Percentiles rank a stretch among this genome's conserved stretches.
These are phyloP conservation scores for Ecliptopera silaceata DNA, from an alignment of 2,888 invertebrate species.

Conservation along the genomic window DNA sequence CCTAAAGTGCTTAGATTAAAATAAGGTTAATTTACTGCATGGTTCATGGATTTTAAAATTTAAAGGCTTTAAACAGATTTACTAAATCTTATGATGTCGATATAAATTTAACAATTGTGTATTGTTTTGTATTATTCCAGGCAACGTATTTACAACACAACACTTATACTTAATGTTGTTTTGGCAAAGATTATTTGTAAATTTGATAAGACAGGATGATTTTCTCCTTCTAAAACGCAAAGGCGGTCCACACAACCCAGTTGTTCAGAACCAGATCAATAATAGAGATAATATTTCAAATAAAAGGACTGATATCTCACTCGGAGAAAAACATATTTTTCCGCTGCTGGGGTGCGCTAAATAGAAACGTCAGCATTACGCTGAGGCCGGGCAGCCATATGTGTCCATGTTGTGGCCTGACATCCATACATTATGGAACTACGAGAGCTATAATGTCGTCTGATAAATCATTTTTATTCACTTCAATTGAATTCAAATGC, in stretches of 20 bases:
- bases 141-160: too few species aligned
- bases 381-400: constrained; percentile 54
- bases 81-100: too few species aligned
- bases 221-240: background rate
- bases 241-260: background rate
- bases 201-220: too few species aligned
- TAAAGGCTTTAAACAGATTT: too few species aligned
- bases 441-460: constrained; percentile 19
- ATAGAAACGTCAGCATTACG: constrained; percentile 58
- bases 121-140: too few species aligned
- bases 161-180: too few species aligned
- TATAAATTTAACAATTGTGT: too few species aligned
- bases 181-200: too few species aligned
- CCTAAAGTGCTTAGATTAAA: too few species aligned
- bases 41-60: too few species aligned
- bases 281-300: constrained; percentile 47
- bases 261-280: constrained; percentile 38
- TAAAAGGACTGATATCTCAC: constrained; percentile 41
- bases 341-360: constrained; percentile 48
- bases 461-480: constrained; percentile 18
- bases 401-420: constrained; percentile 46
- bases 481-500: background rate
- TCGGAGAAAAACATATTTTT: constrained; percentile 60
- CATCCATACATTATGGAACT: constrained; percentile 25
- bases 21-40: too few species aligned